phyloP scores from a whole-genome alignment of 2,888 invertebrate species.

The Therioaphis trifolii region DNA sequence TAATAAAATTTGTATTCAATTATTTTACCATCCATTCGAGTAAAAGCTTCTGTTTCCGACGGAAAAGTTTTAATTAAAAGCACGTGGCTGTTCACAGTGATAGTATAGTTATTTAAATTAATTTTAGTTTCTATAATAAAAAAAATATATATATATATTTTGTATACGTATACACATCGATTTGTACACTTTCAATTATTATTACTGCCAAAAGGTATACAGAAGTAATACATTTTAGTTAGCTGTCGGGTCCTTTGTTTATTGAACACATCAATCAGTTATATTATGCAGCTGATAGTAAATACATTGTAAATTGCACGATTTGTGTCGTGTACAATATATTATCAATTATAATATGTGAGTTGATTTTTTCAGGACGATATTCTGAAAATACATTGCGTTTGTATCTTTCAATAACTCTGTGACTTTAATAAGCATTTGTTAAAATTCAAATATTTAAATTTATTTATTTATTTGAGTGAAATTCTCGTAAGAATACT shows the following conservation, averaged over 20 bases:
- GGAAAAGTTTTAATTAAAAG: slow-evolving; percentile 24
- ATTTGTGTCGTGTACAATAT: not conserved
- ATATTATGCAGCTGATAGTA: not conserved
- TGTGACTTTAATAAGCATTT: too few species aligned
- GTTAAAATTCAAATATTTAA: too few species aligned
- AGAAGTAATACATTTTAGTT: not conserved
- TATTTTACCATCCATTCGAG: not conserved
- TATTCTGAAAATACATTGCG: too few species aligned
- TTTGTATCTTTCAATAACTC: too few species aligned
- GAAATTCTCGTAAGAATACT: too few species aligned
- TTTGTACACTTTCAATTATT: not conserved
- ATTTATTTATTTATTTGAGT: too few species aligned
- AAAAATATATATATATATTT: not conserved
- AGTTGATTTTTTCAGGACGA: not conserved
- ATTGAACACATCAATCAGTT: not conserved
- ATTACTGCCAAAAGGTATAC: not conserved
- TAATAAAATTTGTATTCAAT: not conserved
- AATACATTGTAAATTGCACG: not conserved
- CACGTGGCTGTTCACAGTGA: not conserved
- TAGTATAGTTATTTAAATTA: not conserved
- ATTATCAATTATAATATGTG: not conserved
- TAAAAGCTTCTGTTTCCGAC: not conserved
- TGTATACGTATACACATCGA: not conserved
- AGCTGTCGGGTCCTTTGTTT: not conserved
- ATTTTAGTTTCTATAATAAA: not conserved